Percentiles rank a stretch among this genome's conserved stretches.
Conservation (phyloP, 2,113 vertebrate species). For the Lipophrys pholis region DNA sequence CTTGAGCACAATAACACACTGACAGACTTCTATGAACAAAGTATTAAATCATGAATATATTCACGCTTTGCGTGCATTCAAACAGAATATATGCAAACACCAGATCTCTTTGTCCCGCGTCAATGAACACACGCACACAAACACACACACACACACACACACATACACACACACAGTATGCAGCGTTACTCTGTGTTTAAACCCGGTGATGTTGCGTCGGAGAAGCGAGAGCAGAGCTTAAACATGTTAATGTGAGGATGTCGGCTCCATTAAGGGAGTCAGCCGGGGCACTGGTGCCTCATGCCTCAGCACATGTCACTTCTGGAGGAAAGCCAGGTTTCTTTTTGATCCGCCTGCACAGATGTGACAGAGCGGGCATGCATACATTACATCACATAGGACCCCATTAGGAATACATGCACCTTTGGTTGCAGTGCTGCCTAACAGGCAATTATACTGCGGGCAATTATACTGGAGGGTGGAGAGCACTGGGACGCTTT, state of each 20-base stretch:
- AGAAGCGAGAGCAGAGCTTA: neutral
- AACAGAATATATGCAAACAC: neutral
- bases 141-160: neutral
- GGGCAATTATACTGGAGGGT: neutral
- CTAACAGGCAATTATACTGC: conserved; percentile 18
- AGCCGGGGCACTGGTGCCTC: conserved; percentile 2
- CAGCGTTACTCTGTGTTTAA: neutral
- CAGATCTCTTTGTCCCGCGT: too few relatives aligned
- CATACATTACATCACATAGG: conserved; percentile 21
- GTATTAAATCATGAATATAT: neutral
- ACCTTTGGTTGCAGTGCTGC: neutral
- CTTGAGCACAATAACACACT: too few relatives aligned
- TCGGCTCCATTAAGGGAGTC: conserved; percentile 64
- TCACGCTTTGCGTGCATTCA: neutral
- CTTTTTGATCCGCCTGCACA: conserved; percentile 37
- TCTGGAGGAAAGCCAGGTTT: conserved; percentile 36
- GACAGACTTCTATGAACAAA: too few relatives aligned
- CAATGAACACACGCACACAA: neutral
- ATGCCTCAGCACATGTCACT: neutral
- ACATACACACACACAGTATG: neutral
- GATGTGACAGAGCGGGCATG: conserved; percentile 21
- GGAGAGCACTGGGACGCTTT: neutral
- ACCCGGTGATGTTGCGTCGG: neutral
- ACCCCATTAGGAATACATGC: conserved; percentile 16
- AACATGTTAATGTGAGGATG: conserved; percentile 68